These are phyloP conservation scores for Lepetodrilus schrolli DNA, from an alignment of 2,888 invertebrate species.

Conservation along the genomic window DNA sequence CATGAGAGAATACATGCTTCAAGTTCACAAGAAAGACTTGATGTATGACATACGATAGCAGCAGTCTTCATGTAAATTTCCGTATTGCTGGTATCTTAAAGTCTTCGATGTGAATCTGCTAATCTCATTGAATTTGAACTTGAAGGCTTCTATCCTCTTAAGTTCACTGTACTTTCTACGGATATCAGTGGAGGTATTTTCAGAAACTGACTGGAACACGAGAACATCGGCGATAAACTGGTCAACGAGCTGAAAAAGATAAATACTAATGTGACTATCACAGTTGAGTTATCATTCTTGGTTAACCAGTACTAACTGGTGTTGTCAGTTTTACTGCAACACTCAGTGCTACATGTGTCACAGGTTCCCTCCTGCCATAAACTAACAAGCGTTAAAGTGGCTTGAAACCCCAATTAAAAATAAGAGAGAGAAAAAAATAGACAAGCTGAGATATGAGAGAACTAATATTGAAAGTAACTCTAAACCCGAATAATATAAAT, in stretches of 20 bases:
- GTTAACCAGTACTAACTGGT: no score
- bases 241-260: conserved; percentile 51
- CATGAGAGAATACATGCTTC: background rate
- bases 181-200: conserved; percentile 35
- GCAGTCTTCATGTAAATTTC: background rate
- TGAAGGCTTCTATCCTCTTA: conserved; percentile 49
- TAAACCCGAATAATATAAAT: no score
- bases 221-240: conserved; percentile 49
- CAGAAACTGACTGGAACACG: conserved; percentile 20
- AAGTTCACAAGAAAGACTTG: conserved; percentile 1
- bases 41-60: conserved; percentile 4
- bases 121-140: conserved; percentile 48
- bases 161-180: conserved; percentile 57
- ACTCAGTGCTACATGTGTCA: no score
- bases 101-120: conserved; percentile 35
- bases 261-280: no score
- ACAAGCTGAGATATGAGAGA: no score
- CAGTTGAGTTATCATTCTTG: no score
- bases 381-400: no score
- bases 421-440: no score
- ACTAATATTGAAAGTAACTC: no score
- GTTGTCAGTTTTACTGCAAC: no score
- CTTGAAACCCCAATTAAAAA: no score
- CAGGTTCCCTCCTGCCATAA: no score
- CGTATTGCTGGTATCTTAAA: conserved; percentile 38